These are phyloP conservation scores for Volucella bombylans DNA, from an alignment of 2,888 invertebrate genomes.

Conservation along the genomic window DNA sequence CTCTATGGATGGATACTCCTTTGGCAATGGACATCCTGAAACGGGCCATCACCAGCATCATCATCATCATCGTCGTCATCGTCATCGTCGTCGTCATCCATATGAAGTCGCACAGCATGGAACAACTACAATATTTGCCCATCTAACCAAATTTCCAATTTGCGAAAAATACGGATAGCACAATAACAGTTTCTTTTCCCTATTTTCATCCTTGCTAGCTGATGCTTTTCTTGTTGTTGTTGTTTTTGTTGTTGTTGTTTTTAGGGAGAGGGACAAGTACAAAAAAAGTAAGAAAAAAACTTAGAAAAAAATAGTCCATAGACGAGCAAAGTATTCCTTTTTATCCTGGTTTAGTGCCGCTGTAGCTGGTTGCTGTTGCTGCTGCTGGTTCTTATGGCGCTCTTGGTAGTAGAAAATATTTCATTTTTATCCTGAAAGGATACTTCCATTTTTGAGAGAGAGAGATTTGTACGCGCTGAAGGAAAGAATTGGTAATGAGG, in stretches of 20 bases:
- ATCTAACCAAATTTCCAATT: constrained; percentile 73
- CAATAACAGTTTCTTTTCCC: constrained; percentile 70
- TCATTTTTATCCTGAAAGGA: constrained; percentile 74
- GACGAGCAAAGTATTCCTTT: constrained; percentile 69
- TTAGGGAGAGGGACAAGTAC: constrained; percentile 36
- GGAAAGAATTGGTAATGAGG: constrained; percentile 71
- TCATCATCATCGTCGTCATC: constrained; percentile 18
- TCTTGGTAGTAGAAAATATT: constrained; percentile 69
- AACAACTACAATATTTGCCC: constrained; percentile 57
- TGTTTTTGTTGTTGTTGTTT: constrained; percentile 33
- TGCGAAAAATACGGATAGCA: constrained; percentile 70
- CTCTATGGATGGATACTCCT: constrained; percentile 12
- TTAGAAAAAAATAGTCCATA: constrained; percentile 50
- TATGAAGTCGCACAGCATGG: constrained; percentile 26
- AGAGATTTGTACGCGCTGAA: constrained; percentile 57
- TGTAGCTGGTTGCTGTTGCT: constrained; percentile 24
- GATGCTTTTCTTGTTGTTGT: constrained; percentile 42
- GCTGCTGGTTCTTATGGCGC: constrained; percentile 21
- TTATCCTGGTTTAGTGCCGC: constrained; percentile 67
- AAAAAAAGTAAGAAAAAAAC: constrained; percentile 32
- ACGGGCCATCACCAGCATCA: constrained; percentile 50
- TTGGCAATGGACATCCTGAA: constrained; percentile 63
- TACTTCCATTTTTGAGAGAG: constrained; percentile 71
- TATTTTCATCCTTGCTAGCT: constrained; percentile 56
- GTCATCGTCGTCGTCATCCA: neutral